phyloP scores from a whole-genome alignment of 2,888 invertebrate species.

The Chorisops tibialis region DNA sequence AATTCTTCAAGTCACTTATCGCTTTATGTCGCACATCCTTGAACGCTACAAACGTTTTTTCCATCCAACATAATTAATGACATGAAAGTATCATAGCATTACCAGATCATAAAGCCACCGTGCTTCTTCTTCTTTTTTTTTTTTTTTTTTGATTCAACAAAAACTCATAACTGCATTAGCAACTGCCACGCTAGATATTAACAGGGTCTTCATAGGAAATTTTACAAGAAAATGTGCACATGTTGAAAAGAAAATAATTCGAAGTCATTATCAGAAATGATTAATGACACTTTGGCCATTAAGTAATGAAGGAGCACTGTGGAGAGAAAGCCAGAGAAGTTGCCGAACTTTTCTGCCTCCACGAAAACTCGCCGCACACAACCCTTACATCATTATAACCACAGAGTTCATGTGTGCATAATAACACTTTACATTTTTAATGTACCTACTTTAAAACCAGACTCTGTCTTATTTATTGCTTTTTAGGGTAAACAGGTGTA shows the following conservation, averaged over 20 bases:
- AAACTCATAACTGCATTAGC: too few relatives aligned
- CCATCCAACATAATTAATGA: too few relatives aligned
- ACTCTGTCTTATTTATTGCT: constrained; percentile 18
- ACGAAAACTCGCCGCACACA: neutral
- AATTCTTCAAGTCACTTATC: too few relatives aligned
- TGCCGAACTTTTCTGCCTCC: neutral
- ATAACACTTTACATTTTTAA: constrained; percentile 18
- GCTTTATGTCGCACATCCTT: too few relatives aligned
- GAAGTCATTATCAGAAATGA: constrained; percentile 16
- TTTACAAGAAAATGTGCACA: neutral
- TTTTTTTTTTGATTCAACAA: too few relatives aligned
- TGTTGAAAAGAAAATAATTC: neutral
- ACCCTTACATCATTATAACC: neutral
- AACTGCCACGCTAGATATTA: too few relatives aligned
- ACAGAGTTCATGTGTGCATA: neutral
- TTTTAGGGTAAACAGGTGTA: constrained; percentile 11
- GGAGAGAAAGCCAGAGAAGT: neutral
- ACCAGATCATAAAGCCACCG: too few relatives aligned
- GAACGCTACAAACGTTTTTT: too few relatives aligned
- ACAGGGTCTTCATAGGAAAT: too few relatives aligned
- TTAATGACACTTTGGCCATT: constrained; percentile 17
- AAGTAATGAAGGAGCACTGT: constrained; percentile 19
- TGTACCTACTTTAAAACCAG: constrained; percentile 9
- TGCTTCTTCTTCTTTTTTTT: too few relatives aligned
- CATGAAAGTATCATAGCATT: too few relatives aligned